Evolutionary conservation across 2,797 vertebrate species (phyloP), one percentile per base, ranked within the genome.

Genomic region (Delichon dasypus): DNA sequence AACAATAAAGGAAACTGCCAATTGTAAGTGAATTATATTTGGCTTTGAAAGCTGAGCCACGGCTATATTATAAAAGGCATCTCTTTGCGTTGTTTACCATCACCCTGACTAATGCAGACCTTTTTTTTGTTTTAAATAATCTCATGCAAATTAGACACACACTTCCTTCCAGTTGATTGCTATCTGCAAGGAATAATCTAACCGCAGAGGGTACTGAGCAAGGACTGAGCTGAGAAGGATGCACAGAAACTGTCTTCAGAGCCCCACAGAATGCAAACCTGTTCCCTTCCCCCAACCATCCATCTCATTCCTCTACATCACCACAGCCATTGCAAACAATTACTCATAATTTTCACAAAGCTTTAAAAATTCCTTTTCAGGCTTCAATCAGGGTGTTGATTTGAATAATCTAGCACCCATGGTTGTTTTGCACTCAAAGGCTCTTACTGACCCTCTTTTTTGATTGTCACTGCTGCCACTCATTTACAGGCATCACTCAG

Each of bases 81-180:
- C 97, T 97, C 97, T 97, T 94, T 94, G 96, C 92, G 89, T 97
- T 98, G 98, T 98, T 98, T 98, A 98, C 98, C 98, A 97, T 98
- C 97, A 98, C 97, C 98, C 98, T 98, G 98, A 98, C 98, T 98
- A 98, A 98, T 98, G 98, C 97, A 98, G 97, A 98, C 96, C 97
- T 98, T 98, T 98, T 97, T 98, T 97, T 98, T 98, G 96, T 98
- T 98, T 98, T 98, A 98, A 98, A 98, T 98, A 98, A 98, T 98
- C 98, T 98, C 98, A 98, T 98, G 98, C 98, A 98, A 98, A 98
- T 98, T 98, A 98, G 98, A 98, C 97, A 98, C 98, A 98, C 96
- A 98, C 98, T 98, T 98, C 98, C 98, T 98, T 98, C 97, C 97
- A 98, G 97, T 98, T 98, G 98, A 98, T 98, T 98, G 98, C 98